Percentiles rank a stretch among this genome's conserved stretches.
phyloP scores from a whole-genome alignment of 2,888 invertebrate species.

The Orthosia cruda region DNA sequence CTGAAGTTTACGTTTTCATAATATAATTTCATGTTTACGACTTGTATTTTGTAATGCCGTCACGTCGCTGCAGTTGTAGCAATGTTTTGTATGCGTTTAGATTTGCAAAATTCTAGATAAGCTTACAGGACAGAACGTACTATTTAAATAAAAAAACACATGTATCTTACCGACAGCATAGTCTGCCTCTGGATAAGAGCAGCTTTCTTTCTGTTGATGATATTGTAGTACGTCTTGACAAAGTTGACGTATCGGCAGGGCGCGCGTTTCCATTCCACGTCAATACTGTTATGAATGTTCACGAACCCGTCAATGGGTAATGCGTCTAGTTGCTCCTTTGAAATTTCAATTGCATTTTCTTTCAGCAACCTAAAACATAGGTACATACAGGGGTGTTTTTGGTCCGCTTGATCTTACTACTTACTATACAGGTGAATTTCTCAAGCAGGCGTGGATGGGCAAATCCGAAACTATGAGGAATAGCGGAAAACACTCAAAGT shows the following conservation, averaged over 20 bases:
- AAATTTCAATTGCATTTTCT: conserved; percentile 80
- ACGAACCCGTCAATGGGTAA: conserved; percentile 84
- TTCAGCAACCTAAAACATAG: conserved; percentile 82
- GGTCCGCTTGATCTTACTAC: too few relatives aligned
- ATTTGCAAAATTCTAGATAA: not conserved
- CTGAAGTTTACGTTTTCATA: not conserved
- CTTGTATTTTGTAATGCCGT: not conserved
- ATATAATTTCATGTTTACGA: not conserved
- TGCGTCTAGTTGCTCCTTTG: conserved; percentile 78
- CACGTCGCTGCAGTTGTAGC: too few relatives aligned
- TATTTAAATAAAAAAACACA: not conserved
- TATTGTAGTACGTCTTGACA: conserved; percentile 90
- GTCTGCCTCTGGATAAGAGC: conserved; percentile 92
- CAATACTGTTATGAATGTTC: conserved; percentile 81
- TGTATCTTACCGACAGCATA: conserved; percentile 92
- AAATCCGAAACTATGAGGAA: too few relatives aligned
- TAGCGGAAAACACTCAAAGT: too few relatives aligned
- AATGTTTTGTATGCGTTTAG: not conserved
- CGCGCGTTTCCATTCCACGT: conserved; percentile 80
- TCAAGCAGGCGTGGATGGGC: too few relatives aligned
- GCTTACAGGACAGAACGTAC: not conserved
- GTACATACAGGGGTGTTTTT: not conserved
- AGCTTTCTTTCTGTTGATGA: conserved; percentile 92
- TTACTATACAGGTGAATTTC: too few relatives aligned
- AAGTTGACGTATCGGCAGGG: conserved; percentile 92